A percentile compares a stretch with the other conserved stretches of the same genome.
These are phyloP conservation scores for Oreonectes daqikongensis DNA, from an alignment of 2,797 vertebrate genomes.

Conservation along the genomic window DNA sequence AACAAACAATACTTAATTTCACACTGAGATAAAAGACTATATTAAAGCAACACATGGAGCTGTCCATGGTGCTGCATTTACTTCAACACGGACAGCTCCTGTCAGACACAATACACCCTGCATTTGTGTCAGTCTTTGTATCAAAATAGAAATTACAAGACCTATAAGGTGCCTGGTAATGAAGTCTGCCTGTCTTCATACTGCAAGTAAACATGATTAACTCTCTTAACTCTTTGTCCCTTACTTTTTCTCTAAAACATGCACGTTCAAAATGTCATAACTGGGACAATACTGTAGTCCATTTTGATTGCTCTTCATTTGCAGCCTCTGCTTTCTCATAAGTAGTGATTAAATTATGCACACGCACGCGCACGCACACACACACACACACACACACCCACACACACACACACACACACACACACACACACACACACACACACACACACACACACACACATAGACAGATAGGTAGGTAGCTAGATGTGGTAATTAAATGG, in stretches of 20 bases:
- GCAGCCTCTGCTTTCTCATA: slow-evolving; percentile 88
- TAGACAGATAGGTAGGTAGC: no score
- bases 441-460: no score
- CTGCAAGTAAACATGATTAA: background rate
- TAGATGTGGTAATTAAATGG: slow-evolving; percentile 69
- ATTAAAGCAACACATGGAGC: background rate
- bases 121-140: background rate
- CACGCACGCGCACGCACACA: no score
- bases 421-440: no score
- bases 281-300: slow-evolving; percentile 66
- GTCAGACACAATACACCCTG: background rate
- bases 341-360: slow-evolving; percentile 95
- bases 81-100: background rate
- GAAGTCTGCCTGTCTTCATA: background rate
- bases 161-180: background rate
- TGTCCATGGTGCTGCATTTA: slow-evolving; percentile 48
- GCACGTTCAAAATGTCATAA: slow-evolving; percentile 60
- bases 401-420: no score
- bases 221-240: background rate
- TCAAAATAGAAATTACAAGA: background rate
- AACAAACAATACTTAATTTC: no score
- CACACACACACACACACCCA: no score
- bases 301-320: slow-evolving; percentile 82
- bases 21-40: background rate
- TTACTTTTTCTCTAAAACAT: background rate